Base-by-base conservation (phyloP, 2,113 vertebrate species). In the Leptobrachium ailaonicum region DNA sequence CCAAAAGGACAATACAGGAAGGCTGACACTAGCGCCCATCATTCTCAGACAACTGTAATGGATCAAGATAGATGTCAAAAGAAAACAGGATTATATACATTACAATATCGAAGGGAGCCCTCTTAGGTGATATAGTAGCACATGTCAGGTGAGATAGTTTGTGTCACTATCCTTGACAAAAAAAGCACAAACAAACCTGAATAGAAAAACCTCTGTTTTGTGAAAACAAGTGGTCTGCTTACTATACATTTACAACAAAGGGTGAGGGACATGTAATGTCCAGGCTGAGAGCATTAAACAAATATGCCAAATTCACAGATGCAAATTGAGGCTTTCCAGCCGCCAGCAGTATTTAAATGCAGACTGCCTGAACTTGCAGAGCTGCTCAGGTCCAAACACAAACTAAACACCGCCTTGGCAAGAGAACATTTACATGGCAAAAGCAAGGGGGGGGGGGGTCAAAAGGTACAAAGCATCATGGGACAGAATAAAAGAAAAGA, bases 211-310 rank as follows among this genome's bases (percentile, higher is more conserved):
- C 11, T 20, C 44, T 79, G 69, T 71, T 72, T 44, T 63, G 66
- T 81, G 42, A 68, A 74, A 81, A 81, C 79, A 81, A 69, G 79
- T 60, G 79, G 71, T 74, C 71, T 60, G 79, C 72, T 58, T 75
- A 75, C 64, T 45, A 81, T 69, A 81, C 73, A 80, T 66, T 74
- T 68, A 6, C 13, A 69, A 62, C 78, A 44, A 74, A 10, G 53
- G 53, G 66, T 82, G 42, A 63, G 68, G 53, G 50, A 9, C 41
- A 58, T 32, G 63, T 50, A 60, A n/a, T 5, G 40, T 43, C 70
- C 14, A 43, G 13, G 10, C 47, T 41, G n/a, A 47, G 12, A 8
- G 44, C 50, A 67, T 58, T 45, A 62, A 63, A 64, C 60, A 76
- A 82, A 66, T 44, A 9, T 70, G 20, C 0, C 75, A 62, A 41